These are phyloP conservation scores for Microctenopoma lineatum DNA, from an alignment of 2,797 vertebrate genomes.

Conservation along the genomic window DNA sequence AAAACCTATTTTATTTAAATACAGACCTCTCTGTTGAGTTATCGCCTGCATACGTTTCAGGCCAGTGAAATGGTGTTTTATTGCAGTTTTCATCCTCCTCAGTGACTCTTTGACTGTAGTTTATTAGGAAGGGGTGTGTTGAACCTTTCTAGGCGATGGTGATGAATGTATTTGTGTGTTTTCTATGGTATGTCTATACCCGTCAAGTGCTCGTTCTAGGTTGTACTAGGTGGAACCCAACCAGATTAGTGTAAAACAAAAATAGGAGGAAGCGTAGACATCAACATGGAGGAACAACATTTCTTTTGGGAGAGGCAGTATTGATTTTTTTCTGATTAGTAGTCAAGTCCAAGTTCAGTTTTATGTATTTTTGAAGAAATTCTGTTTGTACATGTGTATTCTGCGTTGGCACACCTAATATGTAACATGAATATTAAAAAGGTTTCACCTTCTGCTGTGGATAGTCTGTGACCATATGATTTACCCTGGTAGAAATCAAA, in stretches of 20 bases:
- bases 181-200: conserved; percentile 75
- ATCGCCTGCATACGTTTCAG: conserved; percentile 38
- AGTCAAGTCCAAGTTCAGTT: conserved; percentile 79
- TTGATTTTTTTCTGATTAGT: conserved; percentile 68
- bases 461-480: too few species aligned
- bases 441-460: conserved; percentile 60
- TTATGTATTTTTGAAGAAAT: conserved; percentile 80
- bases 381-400: conserved; percentile 82
- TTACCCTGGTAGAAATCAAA: neutral
- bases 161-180: conserved; percentile 80
- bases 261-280: conserved; percentile 58
- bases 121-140: conserved; percentile 63
- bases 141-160: conserved; percentile 73
- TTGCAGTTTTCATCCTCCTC: conserved; percentile 59
- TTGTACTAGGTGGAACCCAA: conserved; percentile 68
- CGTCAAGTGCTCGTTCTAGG: conserved; percentile 80
- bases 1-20: conserved; percentile 41
- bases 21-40: conserved; percentile 42
- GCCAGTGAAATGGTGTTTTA: conserved; percentile 29
- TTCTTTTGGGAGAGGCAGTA: conserved; percentile 54
- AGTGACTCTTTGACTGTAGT: conserved; percentile 69
- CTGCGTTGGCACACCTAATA: conserved; percentile 77
- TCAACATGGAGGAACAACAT: conserved; percentile 56
- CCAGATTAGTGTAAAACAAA: conserved; percentile 53
- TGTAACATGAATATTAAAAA: conserved; percentile 77